A percentile compares a stretch with the other conserved stretches of the same genome.
These are phyloP conservation scores for Oncopeltus fasciatus DNA, from an alignment of 1,140 invertebrate species.

Conservation along the genomic window DNA sequence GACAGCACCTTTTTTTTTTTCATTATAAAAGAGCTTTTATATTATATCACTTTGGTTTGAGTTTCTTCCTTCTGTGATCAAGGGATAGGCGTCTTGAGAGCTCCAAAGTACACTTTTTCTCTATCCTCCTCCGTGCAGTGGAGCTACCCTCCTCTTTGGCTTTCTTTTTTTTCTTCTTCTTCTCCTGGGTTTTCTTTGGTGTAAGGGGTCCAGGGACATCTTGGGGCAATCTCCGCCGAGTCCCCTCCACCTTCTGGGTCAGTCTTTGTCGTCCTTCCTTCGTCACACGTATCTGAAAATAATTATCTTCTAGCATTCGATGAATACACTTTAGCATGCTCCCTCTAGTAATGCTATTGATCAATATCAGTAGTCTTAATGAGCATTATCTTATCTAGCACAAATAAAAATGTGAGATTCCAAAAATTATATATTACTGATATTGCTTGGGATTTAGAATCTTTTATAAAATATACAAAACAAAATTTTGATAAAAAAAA, in stretches of 20 bases:
- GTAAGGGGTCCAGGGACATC: not conserved
- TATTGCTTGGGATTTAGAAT: not conserved
- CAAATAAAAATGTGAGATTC: not conserved
- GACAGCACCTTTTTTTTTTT: no score
- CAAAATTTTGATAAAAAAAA: not conserved
- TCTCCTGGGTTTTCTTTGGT: not conserved
- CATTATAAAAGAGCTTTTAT: no score
- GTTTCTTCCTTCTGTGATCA: constrained; percentile 19
- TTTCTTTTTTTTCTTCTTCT: constrained; percentile 12
- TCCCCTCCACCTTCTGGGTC: not conserved
- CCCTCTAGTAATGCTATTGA: not conserved
- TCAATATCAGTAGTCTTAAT: not conserved
- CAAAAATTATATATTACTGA: not conserved
- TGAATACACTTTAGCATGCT: not conserved
- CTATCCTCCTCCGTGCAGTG: constrained; percentile 6
- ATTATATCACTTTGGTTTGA: constrained; percentile 16
- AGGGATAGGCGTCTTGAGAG: not conserved
- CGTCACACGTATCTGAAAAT: not conserved
- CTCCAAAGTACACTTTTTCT: constrained; percentile 14
- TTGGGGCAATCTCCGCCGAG: not conserved
- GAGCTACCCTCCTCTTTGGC: constrained; percentile 6
- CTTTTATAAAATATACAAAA: not conserved
- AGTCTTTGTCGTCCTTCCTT: not conserved
- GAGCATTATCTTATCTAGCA: not conserved
- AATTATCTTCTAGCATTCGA: not conserved